Percentiles rank a stretch among this genome's conserved stretches.
Conservation (phyloP, 2,888 invertebrate species). For the Meteorus colon region DNA sequence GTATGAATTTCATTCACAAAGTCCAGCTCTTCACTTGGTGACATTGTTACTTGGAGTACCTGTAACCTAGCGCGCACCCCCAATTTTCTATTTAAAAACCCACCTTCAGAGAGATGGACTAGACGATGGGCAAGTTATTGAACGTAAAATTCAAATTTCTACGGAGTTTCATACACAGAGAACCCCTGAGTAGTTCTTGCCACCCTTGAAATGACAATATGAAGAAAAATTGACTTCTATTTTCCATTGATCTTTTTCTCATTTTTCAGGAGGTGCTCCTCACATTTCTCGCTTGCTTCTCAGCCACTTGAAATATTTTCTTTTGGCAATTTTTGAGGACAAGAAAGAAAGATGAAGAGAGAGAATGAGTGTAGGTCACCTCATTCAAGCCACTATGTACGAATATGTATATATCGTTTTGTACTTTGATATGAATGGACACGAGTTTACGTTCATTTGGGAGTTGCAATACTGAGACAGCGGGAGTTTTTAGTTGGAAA, state of each 20-base stretch:
- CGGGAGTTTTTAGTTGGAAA: constrained; percentile 12
- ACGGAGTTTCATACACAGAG: constrained; percentile 47
- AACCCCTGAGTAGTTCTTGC: constrained; percentile 32
- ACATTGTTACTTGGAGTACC: constrained; percentile 65
- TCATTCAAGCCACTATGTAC: constrained; percentile 42
- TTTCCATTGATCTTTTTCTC: constrained; percentile 47
- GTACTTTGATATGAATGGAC: constrained; percentile 26
- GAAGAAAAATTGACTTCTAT: constrained; percentile 38
- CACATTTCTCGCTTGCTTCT: not conserved
- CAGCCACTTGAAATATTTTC: constrained; percentile 20
- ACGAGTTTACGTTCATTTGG: constrained; percentile 17
- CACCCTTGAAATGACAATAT: constrained; percentile 38
- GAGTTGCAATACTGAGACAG: constrained; percentile 9
- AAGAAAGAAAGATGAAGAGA: constrained; percentile 6
- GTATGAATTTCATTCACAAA: constrained; percentile 66
- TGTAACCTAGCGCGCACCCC: constrained; percentile 62
- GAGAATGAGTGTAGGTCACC: constrained; percentile 42
- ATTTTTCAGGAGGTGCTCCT: constrained; percentile 24
- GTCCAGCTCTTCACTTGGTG: constrained; percentile 55
- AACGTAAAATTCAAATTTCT: constrained; percentile 69
- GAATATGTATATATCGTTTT: constrained; percentile 23
- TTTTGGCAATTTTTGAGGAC: constrained; percentile 42
- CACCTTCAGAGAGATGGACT: constrained; percentile 20
- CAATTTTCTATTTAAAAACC: constrained; percentile 28
- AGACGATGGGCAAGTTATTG: constrained; percentile 39